These are phyloP conservation scores for Setophaga coronata DNA, from an alignment of 2,113 vertebrate genomes.

Conservation along the genomic window DNA sequence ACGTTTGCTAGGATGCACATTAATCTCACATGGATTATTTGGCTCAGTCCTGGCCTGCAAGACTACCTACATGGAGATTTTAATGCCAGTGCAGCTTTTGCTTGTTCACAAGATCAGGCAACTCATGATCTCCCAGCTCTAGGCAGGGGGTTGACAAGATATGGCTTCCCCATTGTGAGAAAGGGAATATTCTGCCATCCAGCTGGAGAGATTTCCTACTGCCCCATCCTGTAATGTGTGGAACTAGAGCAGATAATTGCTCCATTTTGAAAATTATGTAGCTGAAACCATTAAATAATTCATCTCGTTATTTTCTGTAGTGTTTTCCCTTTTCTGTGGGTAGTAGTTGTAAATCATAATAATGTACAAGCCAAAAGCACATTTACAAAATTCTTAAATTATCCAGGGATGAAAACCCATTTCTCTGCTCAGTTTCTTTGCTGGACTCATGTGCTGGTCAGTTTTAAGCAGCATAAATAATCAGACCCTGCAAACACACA, in stretches of 20 bases:
- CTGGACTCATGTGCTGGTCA: not conserved
- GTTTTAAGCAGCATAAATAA: not conserved
- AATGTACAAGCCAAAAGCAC: not conserved
- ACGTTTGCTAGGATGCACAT: fast-evolving
- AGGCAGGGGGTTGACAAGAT: not conserved
- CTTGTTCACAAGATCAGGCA: not conserved
- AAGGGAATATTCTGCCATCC: not conserved
- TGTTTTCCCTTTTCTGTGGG: not conserved
- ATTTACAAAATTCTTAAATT: not conserved
- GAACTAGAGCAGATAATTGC: slow-evolving; percentile 38
- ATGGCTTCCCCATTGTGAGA: not conserved
- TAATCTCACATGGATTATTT: not conserved
- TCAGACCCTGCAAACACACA: not conserved
- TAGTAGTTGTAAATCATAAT: not conserved
- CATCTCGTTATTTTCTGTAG: not conserved
- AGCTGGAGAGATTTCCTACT: not conserved
- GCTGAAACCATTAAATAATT: slow-evolving; percentile 29
- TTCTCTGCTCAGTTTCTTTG: not conserved
- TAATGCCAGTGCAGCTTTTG: not conserved
- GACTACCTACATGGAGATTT: not conserved
- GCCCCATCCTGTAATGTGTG: not conserved
- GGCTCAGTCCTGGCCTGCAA: not conserved
- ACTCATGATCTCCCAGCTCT: not conserved
- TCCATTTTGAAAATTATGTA: slow-evolving; percentile 20
- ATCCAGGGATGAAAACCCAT: not conserved